Evolutionary conservation across 2,888 invertebrate genomes (phyloP), one percentile per base, ranked within the genome.

Genomic region (Torymus tubicola): DNA sequence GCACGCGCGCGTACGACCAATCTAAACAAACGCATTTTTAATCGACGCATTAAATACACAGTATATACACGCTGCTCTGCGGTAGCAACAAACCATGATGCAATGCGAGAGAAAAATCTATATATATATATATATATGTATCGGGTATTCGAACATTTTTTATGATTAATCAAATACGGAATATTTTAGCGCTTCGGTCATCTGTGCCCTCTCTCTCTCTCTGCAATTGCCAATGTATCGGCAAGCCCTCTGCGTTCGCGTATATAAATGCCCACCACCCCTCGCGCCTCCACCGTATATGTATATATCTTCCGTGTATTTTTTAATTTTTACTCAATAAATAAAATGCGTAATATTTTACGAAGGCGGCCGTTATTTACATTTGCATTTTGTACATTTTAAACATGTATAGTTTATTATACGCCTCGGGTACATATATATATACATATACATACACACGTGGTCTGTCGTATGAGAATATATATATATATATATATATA

Each of bases 291-390:
- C n/a, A n/a, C n/a, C 14, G 55, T 61, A 50, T 61, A n/a, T 61
- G 24, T 31, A 31, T 31, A 8, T 31, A 31, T 31, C 31, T 31
- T 31, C 31, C 5, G 31, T 31, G 31, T 31, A 53, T n/a, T 65
- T 73, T 73, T 73, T 73, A 73, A 73, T 73, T 63, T 64, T 16
- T 2, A 24, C n/a, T 55, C 57, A 2, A 73, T 73, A 69, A 76
- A 76, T 76, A 76, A 76, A 69, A 69, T 67, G n/a, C 42, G 60
- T 60, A 67, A 75, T 75, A 60, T 60, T 76, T 68, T 63, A 76
- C 18, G 61, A 55, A 11, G n/a, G n/a, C n/a, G 16, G 52, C 60
- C 71, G 52, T 61, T 61, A 61, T 71, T 61, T 52, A 52, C 61
- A 52, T 21, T 61, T 71, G 61, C 61, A 58, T 61, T 61, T n/a